Conservation (phyloP, 2,113 vertebrate genomes). For the Upupa epops region DNA sequence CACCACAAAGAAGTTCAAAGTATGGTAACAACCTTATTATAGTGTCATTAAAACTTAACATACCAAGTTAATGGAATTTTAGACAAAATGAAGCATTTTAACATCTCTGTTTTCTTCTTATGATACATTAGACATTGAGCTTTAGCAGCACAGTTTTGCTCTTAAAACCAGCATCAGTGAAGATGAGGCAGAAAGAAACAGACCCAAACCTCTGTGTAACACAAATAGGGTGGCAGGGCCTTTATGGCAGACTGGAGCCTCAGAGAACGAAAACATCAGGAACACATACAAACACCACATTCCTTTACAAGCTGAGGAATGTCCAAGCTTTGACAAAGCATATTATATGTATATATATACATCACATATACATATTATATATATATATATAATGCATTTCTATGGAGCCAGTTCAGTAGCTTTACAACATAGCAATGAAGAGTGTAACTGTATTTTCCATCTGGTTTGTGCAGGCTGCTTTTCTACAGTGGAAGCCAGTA, state of each 20-base stretch:
- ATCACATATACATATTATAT: too few relatives aligned
- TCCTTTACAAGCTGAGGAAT: constrained; percentile 50
- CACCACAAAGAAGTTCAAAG: not conserved
- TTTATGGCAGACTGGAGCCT: not conserved
- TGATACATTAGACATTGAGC: not conserved
- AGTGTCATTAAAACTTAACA: not conserved
- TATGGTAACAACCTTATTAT: not conserved
- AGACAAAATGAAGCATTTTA: not conserved
- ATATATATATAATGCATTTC: constrained; percentile 54
- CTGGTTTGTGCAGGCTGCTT: constrained; percentile 9
- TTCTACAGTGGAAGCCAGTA: not conserved
- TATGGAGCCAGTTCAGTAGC: constrained; percentile 56
- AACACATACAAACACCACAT: constrained; percentile 39
- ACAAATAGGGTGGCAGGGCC: not conserved
- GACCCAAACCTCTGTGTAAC: not conserved
- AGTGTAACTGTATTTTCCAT: constrained; percentile 43
- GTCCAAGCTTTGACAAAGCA: constrained; percentile 37
- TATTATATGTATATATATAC: too few relatives aligned
- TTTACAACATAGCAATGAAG: constrained; percentile 37
- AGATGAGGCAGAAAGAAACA: constrained; percentile 1
- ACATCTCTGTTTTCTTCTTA: not conserved
- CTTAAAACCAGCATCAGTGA: not conserved
- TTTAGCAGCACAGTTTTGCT: not conserved
- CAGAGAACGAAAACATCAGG: constrained; percentile 21
- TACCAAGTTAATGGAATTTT: not conserved